A percentile compares a stretch with the other conserved stretches of the same genome.
phyloP scores from a whole-genome alignment of 2,888 invertebrate genomes.

The Horisme vitalbata region DNA sequence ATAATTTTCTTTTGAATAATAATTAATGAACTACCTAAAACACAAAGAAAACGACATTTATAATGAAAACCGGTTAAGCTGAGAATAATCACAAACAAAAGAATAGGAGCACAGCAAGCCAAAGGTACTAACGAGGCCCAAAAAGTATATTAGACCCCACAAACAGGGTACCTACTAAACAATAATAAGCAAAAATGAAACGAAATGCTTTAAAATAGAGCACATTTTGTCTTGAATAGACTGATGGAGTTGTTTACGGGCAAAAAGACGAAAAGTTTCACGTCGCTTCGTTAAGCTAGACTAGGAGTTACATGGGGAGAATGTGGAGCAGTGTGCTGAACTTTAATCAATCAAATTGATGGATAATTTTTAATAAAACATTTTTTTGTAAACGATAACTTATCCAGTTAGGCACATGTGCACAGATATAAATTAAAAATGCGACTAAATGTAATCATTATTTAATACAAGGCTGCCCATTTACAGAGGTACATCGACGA shows the following conservation, averaged over 20 bases:
- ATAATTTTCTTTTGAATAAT: too few species aligned
- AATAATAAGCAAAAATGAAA: constrained; percentile 34
- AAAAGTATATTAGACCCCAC: constrained; percentile 53
- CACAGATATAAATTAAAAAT: too few species aligned
- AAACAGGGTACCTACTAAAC: constrained; percentile 45
- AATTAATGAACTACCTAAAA: too few species aligned
- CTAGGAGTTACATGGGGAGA: constrained; percentile 58
- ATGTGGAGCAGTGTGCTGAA: constrained; percentile 2
- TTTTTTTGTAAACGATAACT: too few species aligned
- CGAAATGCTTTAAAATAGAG: constrained; percentile 39
- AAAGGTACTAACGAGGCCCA: constrained; percentile 53
- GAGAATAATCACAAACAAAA: constrained; percentile 20
- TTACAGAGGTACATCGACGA: too few species aligned
- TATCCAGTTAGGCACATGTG: too few species aligned
- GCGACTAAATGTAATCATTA: too few species aligned
- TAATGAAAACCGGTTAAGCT: too few species aligned
- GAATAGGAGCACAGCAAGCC: constrained; percentile 38
- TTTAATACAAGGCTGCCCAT: too few species aligned
- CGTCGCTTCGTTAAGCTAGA: constrained; percentile 70
- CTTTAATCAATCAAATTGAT: too few species aligned
- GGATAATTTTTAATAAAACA: too few species aligned
- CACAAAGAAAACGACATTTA: too few species aligned
- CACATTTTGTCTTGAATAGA: constrained; percentile 35
- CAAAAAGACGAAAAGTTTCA: constrained; percentile 64
- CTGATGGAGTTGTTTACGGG: constrained; percentile 56